phyloP scores from a whole-genome alignment of 1,140 invertebrate genomes.

The Trialeurodes vaporariorum region DNA sequence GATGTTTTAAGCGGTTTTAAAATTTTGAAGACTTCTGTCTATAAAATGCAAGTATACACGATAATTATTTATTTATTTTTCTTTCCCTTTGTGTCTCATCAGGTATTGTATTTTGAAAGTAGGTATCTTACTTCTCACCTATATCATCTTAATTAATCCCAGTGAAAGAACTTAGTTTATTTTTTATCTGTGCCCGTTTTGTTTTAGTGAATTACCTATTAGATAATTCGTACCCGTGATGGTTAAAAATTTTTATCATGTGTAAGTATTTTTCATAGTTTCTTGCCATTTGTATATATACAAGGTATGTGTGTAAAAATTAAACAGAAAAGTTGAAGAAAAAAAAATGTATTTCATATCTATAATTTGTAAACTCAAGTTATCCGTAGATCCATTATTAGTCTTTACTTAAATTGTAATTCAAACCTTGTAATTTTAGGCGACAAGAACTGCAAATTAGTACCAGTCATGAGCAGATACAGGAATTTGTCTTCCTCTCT shows the following conservation, averaged over 20 bases:
- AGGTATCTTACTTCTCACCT: background rate
- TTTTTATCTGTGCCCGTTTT: background rate
- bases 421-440: background rate
- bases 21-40: background rate
- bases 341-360: background rate
- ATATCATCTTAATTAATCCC: background rate
- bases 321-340: too few species aligned
- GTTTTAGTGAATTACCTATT: background rate
- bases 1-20: background rate
- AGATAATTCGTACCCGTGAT: background rate
- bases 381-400: background rate
- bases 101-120: too few species aligned
- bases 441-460: background rate
- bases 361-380: background rate
- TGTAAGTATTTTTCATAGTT: background rate
- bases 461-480: too few species aligned
- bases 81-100: too few species aligned
- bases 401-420: background rate
- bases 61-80: background rate
- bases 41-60: background rate
- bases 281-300: background rate
- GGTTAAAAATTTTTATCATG: too few species aligned
- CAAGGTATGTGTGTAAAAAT: too few species aligned
- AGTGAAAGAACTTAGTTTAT: background rate
- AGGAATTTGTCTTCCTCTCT: too few species aligned